A percentile compares a stretch with the other conserved stretches of the same genome.
phyloP scores from a whole-genome alignment of 2,797 vertebrate species.

The Mormyrus hasselquistii region DNA sequence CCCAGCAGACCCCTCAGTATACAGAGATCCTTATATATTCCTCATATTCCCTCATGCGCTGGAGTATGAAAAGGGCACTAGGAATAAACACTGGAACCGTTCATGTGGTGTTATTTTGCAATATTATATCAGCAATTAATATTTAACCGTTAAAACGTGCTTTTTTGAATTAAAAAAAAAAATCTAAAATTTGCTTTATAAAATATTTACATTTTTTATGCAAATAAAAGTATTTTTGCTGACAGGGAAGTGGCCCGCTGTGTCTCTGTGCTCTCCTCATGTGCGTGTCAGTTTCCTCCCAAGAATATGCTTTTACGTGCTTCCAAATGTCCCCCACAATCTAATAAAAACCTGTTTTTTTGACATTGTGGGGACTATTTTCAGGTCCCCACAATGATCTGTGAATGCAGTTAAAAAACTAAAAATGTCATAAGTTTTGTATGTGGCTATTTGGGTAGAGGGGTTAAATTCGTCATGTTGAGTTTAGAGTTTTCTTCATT shows the following conservation, averaged over 20 bases:
- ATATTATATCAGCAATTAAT: background rate
- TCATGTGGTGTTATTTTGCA: background rate
- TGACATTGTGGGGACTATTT: background rate
- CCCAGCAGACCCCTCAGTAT: background rate
- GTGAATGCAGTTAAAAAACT: background rate
- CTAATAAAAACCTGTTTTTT: background rate
- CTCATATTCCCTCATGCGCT: background rate
- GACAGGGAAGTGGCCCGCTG: background rate
- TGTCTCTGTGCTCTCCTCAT: background rate
- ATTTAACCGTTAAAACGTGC: background rate
- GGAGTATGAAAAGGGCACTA: background rate
- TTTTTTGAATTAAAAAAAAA: background rate
- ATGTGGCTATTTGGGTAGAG: background rate
- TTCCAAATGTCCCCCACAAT: background rate
- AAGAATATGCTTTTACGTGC: background rate
- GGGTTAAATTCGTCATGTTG: background rate
- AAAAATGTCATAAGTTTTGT: background rate
- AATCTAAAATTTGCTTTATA: background rate
- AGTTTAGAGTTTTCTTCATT: background rate
- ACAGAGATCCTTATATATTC: background rate
- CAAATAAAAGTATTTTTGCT: background rate
- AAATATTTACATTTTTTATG: background rate
- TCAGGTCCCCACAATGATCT: background rate
- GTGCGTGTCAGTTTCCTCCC: background rate
- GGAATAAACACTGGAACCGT: background rate